Evolutionary conservation across 1,140 invertebrate genomes (phyloP).

Genomic region (Procambarus clarkii): DNA sequence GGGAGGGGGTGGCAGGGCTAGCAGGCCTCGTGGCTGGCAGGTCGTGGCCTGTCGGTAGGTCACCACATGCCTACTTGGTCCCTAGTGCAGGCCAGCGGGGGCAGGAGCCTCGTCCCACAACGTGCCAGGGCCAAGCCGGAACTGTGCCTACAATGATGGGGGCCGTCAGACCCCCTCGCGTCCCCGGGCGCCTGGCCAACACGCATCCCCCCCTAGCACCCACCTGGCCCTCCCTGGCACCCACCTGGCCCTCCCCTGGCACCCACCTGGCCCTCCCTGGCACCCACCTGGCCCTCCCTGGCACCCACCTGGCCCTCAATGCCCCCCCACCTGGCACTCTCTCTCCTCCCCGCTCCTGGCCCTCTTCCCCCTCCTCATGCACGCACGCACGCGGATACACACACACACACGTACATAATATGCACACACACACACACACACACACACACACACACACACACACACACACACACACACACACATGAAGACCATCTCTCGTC

Average conservation of each 20-base stretch:
- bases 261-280: not conserved
- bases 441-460: not conserved
- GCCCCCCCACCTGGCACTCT: not conserved
- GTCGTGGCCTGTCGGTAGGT: not conserved
- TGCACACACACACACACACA: slow-evolving; percentile 1
- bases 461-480: slow-evolving; percentile 5
- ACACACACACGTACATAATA: too few relatives aligned
- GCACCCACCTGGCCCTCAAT: not conserved
- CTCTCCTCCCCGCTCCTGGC: not conserved
- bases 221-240: not conserved
- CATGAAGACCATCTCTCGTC: not conserved
- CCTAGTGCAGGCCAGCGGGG: slow-evolving; percentile 37
- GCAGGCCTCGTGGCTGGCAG: not conserved
- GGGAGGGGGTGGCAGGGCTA: not conserved
- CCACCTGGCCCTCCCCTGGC: not conserved
- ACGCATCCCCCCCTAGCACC: not conserved
- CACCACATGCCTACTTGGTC: slow-evolving; percentile 34
- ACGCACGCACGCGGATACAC: too few relatives aligned
- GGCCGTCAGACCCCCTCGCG: slow-evolving; percentile 31
- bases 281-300: not conserved
- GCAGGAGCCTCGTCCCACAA: slow-evolving; percentile 17
- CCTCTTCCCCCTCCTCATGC: too few relatives aligned
- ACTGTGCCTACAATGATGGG: slow-evolving; percentile 46
- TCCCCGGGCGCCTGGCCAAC: slow-evolving; percentile 35
- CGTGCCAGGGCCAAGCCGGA: slow-evolving; percentile 46